Conservation (phyloP, 2,888 invertebrate species). For the Lepidocyrtinus sp. region DNA sequence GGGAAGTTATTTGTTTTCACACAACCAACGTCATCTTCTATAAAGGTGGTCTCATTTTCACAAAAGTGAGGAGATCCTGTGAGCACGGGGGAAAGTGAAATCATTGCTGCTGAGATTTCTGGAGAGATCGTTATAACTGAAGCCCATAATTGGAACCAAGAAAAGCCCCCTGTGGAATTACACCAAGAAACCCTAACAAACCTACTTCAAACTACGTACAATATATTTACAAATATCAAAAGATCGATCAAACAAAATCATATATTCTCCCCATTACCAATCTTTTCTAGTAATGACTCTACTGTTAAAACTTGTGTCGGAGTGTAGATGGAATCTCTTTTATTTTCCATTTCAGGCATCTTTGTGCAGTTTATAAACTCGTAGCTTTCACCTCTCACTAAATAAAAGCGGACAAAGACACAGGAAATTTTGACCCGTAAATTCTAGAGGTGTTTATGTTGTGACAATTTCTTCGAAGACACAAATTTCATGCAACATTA, state of each 20-base stretch:
- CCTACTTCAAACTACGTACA: background rate
- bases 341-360: background rate
- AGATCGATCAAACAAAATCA: background rate
- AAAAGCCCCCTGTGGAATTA: slow-evolving; percentile 64
- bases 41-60: slow-evolving; percentile 9
- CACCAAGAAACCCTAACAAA: background rate
- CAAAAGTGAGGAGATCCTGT: slow-evolving; percentile 56
- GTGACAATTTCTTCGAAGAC: background rate
- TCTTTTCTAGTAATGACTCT: slow-evolving; percentile 42
- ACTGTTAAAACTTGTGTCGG: slow-evolving; percentile 21
- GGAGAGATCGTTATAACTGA: slow-evolving; percentile 58
- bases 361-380: no score
- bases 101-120: slow-evolving; percentile 64
- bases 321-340: background rate
- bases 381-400: no score
- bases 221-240: no score
- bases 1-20: slow-evolving; percentile 38
- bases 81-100: slow-evolving; percentile 63
- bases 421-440: background rate
- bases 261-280: slow-evolving; percentile 31
- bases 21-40: slow-evolving; percentile 23
- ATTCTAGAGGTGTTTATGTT: background rate
- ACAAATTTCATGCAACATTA: background rate
- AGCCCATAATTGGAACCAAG: slow-evolving; percentile 63
- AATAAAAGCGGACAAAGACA: background rate